Evolutionary conservation across 1,140 invertebrate species (phyloP), one percentile per base, ranked within the genome.

Genomic region (Brachionus koreanus): DNA sequence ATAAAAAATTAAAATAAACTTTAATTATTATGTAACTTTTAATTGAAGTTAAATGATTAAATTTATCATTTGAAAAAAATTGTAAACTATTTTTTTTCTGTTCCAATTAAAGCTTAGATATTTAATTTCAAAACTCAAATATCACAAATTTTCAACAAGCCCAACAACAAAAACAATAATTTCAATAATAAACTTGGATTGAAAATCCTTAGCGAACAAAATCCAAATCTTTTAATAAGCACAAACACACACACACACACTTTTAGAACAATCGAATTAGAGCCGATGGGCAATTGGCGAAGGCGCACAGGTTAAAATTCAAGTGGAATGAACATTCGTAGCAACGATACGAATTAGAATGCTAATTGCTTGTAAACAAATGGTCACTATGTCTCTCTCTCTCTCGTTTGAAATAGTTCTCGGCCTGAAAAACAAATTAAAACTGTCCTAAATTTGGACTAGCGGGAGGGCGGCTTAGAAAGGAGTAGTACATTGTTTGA

Each of bases 41-140:
- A 57, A 57, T 57, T 57, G 49, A 57, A 57, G 49, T 57, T 57
- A 57, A 57, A 57, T 57, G 49, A 57, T 57, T 57, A 25, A 57
- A 57, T 57, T 57, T 57, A 57, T 57, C 49, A 57, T 57, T 19
- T 57, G 1, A 6, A 42, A 39, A 52, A 57, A 52, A 57, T 23
- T 57, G 9, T 25, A 57, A 57, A 57, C 49, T 57, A 23, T 57
- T 19, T 16, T 57, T 57, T 57, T 16, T 42, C 7, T 57, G 0
- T 57, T 19, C 16, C 16, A 57, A 16, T 9, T 57, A 25, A 57
- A 57, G 49, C 49, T 19, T 19, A 57, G 49, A 57, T 57, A 57
- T 57, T 57, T 57, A 9, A 19, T 57, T 57, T 57, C 49, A 57
- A 57, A 57, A 1, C 49, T 57, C 49, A 57, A 57, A 57, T 57